Percentiles rank a stretch among this genome's conserved stretches.
These are phyloP conservation scores for Eupsittula cactorum DNA, from an alignment of 2,113 vertebrate genomes.

Conservation along the genomic window DNA sequence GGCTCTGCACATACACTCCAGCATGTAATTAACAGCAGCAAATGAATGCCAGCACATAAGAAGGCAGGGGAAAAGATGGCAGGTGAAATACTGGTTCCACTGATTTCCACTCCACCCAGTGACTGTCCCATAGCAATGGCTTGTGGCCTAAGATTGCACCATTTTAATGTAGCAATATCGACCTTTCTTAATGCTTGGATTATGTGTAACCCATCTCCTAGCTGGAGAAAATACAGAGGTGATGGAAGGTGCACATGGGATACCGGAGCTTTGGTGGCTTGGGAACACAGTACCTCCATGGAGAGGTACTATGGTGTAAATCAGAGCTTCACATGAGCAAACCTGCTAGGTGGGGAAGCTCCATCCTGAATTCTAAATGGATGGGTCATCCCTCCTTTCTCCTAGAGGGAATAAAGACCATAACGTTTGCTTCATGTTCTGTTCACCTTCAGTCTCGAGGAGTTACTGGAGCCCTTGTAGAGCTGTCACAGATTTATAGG, in stretches of 20 bases:
- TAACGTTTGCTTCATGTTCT: neutral
- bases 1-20: neutral
- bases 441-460: neutral
- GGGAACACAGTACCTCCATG: fast-evolving
- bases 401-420: neutral
- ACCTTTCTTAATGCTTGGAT: neutral
- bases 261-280: neutral
- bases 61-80: neutral
- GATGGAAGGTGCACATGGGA: fast-evolving
- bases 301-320: neutral
- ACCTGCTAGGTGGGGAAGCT: fast-evolving
- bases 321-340: neutral
- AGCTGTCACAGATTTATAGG: neutral
- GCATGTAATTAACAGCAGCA: neutral
- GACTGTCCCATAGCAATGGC: neutral
- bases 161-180: neutral
- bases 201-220: neutral
- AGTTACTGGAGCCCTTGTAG: neutral
- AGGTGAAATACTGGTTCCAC: neutral
- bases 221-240: neutral
- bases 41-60: neutral
- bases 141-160: neutral
- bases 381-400: neutral
- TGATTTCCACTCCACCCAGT: neutral
- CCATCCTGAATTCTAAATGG: neutral